phyloP scores from a whole-genome alignment of 2,113 vertebrate species.

The Rallus limicola region DNA sequence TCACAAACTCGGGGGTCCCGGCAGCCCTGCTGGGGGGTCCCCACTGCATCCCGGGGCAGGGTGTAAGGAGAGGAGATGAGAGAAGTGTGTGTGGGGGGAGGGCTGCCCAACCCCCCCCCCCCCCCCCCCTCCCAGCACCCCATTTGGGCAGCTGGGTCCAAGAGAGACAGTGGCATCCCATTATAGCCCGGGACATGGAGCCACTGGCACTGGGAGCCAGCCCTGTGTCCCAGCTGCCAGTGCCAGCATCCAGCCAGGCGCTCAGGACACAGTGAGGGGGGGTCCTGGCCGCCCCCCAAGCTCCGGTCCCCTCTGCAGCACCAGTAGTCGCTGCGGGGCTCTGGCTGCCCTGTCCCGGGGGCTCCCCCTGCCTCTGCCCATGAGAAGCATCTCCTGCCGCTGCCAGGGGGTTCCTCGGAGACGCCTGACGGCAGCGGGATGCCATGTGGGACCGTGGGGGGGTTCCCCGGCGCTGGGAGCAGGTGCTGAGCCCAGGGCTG shows the following conservation, averaged over 20 bases:
- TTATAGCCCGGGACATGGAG: accelerated
- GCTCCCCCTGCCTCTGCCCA: not conserved
- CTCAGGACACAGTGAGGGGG: not conserved
- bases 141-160: not conserved
- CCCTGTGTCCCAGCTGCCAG: accelerated
- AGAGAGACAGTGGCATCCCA: not conserved
- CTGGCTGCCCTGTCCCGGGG: not conserved
- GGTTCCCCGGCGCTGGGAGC: not conserved
- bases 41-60: not conserved
- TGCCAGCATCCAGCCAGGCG: accelerated
- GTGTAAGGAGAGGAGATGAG: too few species aligned
- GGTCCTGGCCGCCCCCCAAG: accelerated
- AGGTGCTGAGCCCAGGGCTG: not conserved
- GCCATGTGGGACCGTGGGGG: not conserved
- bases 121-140: not conserved
- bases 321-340: not conserved
- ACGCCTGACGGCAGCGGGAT: not conserved
- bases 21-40: not conserved
- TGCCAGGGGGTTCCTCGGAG: conserved; percentile 13
- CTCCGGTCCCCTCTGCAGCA: not conserved
- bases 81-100: not conserved
- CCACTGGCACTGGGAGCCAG: not conserved
- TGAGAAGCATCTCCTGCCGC: not conserved
- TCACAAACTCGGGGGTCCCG: not conserved
- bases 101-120: accelerated